Conservation (phyloP, 2,888 invertebrate species). For the Tigriopus californicus region DNA sequence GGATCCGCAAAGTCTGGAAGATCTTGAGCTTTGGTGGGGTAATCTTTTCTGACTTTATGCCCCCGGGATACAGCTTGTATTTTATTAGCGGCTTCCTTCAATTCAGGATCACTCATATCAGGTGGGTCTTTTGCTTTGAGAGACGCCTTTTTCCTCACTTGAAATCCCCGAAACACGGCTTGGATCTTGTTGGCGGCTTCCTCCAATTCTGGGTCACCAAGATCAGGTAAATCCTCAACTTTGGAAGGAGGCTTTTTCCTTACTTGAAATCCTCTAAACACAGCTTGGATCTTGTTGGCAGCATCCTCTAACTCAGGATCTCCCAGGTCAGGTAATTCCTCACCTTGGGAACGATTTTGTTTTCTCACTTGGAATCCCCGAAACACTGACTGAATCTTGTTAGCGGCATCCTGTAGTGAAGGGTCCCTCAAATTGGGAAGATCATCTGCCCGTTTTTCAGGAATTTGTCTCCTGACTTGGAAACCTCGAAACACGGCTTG, state of each 20-base stretch:
- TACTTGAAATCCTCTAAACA: constrained; percentile 3
- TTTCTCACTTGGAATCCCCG: constrained; percentile 1
- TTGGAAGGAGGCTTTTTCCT: not conserved
- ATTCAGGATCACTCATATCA: constrained; percentile 1
- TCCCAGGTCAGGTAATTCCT: not conserved
- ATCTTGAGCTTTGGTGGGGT: not conserved
- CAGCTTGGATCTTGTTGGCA: constrained; percentile 7
- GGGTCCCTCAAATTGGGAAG: constrained; percentile 2
- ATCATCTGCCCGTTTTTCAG: not conserved
- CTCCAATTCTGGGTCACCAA: not conserved
- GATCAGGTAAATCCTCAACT: not conserved
- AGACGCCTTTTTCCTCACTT: constrained; percentile 4
- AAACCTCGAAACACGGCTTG: constrained; percentile 10
- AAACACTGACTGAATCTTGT: constrained; percentile 11
- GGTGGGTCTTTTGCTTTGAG: not conserved
- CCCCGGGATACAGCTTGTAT: constrained; percentile 10
- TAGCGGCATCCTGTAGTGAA: constrained; percentile 5
- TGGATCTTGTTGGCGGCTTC: constrained; percentile 10
- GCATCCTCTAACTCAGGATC: not conserved
- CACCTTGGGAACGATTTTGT: too few relatives aligned
- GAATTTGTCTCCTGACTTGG: not conserved
- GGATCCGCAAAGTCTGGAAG: not conserved
- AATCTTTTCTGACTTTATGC: not conserved
- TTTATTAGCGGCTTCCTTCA: constrained; percentile 9
- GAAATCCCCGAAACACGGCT: constrained; percentile 5